Conservation (phyloP, 2,113 vertebrate species). For the Pardalotus punctatus region DNA sequence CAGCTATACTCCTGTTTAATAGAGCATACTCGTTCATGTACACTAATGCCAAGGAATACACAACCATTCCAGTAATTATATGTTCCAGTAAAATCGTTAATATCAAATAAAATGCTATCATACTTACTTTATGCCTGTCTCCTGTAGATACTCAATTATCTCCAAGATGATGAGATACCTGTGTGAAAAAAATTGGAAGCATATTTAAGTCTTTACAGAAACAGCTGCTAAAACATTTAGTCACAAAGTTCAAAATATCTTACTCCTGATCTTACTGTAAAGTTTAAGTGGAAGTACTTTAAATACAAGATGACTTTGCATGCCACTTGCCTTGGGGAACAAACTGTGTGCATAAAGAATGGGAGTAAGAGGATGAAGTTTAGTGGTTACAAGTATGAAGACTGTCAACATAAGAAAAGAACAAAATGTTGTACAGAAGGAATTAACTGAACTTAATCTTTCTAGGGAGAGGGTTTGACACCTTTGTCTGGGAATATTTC, state of each 20-base stretch:
- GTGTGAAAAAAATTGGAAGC: neutral
- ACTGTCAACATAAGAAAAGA: neutral
- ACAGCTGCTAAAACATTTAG: neutral
- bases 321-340: neutral
- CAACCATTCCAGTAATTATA: neutral
- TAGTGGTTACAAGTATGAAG: neutral
- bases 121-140: neutral
- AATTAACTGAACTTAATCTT: neutral
- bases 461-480: neutral
- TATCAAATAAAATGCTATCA: slow-evolving; percentile 20
- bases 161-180: neutral
- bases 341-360: neutral
- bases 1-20: neutral
- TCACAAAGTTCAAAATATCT: neutral
- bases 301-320: neutral
- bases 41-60: neutral
- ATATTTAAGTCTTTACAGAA: neutral
- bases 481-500: neutral
- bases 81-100: slow-evolving; percentile 3
- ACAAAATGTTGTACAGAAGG: neutral
- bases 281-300: neutral
- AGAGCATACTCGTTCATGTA: neutral
- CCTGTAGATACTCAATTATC: neutral
- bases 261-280: neutral
- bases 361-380: neutral